These are phyloP conservation scores for Heterocephalus glaber DNA, from an alignment of 2,113 vertebrate species.

Conservation along the genomic window DNA sequence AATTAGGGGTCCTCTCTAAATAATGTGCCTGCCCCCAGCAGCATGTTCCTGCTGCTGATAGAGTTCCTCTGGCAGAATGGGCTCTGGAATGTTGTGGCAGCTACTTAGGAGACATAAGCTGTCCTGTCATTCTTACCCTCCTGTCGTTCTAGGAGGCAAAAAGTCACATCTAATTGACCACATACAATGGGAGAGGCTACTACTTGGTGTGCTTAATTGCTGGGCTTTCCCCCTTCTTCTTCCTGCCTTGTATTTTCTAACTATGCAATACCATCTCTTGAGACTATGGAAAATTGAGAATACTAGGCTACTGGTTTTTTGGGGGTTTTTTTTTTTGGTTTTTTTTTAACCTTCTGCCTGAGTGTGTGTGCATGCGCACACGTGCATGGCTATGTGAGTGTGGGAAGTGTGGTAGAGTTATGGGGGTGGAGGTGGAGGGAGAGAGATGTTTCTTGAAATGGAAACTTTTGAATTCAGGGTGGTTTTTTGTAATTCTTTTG, in stretches of 20 bases:
- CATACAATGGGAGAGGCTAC: not conserved
- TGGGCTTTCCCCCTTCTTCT: not conserved
- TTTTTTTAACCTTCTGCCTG: not conserved
- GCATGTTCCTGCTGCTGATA: not conserved
- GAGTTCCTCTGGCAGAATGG: not conserved
- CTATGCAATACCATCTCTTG: not conserved
- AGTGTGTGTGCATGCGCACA: not conserved
- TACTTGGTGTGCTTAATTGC: not conserved
- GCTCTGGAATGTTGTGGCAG: not conserved
- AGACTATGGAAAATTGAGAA: conserved; percentile 38
- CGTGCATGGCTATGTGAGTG: not conserved
- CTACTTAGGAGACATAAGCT: not conserved
- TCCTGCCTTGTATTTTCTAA: not conserved
- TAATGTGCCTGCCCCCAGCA: not conserved
- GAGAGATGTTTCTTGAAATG: conserved; percentile 58
- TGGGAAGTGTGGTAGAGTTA: not conserved
- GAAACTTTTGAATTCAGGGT: conserved; percentile 52
- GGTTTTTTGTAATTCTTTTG: conserved; percentile 35
- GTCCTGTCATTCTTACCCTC: not conserved
- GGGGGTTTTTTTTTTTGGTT: too few species aligned
- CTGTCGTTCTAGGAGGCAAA: not conserved
- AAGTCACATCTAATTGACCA: conserved; percentile 7
- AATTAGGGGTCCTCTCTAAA: conserved; percentile 3
- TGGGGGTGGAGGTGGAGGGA: not conserved
- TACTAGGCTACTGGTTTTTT: conserved; percentile 24